Percentiles rank a stretch among this genome's conserved stretches.
These are phyloP conservation scores for Girardinus metallicus DNA, from an alignment of 2,797 vertebrate genomes.

Conservation along the genomic window DNA sequence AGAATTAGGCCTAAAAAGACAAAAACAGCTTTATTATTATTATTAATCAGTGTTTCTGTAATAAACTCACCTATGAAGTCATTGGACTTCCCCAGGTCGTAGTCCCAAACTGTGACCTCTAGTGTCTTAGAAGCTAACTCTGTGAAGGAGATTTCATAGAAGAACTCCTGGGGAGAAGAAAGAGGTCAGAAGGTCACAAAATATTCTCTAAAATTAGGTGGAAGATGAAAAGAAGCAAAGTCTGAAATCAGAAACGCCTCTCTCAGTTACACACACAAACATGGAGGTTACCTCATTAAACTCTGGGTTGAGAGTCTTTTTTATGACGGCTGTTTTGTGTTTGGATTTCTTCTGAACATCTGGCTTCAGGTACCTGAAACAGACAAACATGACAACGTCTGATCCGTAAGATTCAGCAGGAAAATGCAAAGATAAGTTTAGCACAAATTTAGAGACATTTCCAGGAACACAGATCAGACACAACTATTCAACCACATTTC, in stretches of 20 bases:
- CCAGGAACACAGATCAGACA: not conserved
- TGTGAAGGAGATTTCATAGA: slow-evolving; percentile 87
- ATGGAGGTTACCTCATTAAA: slow-evolving; percentile 87
- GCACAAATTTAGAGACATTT: not conserved
- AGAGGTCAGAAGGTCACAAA: slow-evolving; percentile 30
- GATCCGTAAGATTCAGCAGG: not conserved
- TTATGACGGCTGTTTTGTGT: slow-evolving; percentile 92
- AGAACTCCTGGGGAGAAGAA: slow-evolving; percentile 83
- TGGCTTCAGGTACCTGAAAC: slow-evolving; percentile 89
- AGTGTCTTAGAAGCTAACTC: slow-evolving; percentile 86
- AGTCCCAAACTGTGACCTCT: slow-evolving; percentile 92
- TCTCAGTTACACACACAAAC: slow-evolving; percentile 26
- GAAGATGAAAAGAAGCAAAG: slow-evolving; percentile 1
- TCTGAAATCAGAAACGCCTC: not conserved
- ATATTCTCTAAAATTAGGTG: slow-evolving; percentile 36
- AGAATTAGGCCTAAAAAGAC: not conserved
- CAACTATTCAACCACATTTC: too few species aligned
- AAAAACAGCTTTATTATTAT: slow-evolving; percentile 1
- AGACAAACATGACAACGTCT: slow-evolving; percentile 24
- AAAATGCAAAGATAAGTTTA: not conserved
- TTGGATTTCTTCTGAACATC: slow-evolving; percentile 92
- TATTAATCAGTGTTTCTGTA: not conserved
- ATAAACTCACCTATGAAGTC: slow-evolving; percentile 87
- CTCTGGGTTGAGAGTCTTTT: slow-evolving; percentile 93
- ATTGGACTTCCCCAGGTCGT: slow-evolving; percentile 89